Conservation (phyloP, 1,140 invertebrate genomes). For the Anastatus disparis region DNA sequence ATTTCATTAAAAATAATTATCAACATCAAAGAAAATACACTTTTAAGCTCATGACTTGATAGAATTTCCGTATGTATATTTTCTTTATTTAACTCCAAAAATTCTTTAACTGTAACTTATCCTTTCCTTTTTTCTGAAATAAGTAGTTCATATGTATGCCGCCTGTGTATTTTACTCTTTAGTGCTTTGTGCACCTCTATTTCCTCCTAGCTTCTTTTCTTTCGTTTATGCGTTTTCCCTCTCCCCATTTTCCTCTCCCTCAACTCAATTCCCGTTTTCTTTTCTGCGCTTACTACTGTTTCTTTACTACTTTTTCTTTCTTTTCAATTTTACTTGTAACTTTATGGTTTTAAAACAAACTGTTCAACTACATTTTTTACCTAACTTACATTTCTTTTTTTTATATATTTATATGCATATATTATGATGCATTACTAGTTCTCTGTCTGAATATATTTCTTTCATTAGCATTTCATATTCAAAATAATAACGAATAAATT, state of each 20-base stretch:
- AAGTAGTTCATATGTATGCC: slow-evolving; percentile 39
- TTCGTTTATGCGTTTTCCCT: background rate
- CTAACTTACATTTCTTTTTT: no score
- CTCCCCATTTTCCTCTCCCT: background rate
- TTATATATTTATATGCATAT: no score
- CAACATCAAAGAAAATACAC: no score
- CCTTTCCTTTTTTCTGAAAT: slow-evolving; percentile 6
- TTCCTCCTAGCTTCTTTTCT: background rate
- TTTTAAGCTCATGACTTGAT: no score
- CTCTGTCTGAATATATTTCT: no score
- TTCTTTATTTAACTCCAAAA: no score
- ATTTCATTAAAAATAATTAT: no score
- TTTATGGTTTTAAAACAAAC: slow-evolving; percentile 1
- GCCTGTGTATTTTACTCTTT: slow-evolving; percentile 35
- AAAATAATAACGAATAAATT: no score
- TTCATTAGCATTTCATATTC: no score
- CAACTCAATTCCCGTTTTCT: slow-evolving; percentile 5
- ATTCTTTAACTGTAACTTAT: slow-evolving; percentile 1
- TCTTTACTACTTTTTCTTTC: background rate
- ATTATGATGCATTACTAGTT: no score
- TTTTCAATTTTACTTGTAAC: slow-evolving; percentile 23
- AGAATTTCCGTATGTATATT: no score
- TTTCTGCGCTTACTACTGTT: background rate
- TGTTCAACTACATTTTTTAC: no score
- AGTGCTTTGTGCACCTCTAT: slow-evolving; percentile 1